These are phyloP conservation scores for Holothuria scabra DNA, from an alignment of 53 echinoderm and acorn worm genomes.

Conservation along the genomic window DNA sequence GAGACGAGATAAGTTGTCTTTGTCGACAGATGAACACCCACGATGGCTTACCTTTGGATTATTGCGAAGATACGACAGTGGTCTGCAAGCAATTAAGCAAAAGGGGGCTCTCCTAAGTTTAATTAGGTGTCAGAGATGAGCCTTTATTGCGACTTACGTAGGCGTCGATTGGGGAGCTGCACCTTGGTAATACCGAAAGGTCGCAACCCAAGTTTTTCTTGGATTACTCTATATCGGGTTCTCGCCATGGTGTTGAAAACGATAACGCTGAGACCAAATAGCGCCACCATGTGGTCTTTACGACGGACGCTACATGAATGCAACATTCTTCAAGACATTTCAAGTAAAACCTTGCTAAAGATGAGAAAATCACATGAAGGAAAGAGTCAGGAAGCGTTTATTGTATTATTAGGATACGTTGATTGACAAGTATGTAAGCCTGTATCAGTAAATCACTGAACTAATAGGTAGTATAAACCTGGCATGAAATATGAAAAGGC, in stretches of 20 bases:
- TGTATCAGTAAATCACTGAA: no score
- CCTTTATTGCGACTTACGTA: slow-evolving; percentile 13
- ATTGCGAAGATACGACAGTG: not conserved
- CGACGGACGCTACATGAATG: no score
- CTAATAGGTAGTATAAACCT: no score
- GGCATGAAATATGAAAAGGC: no score
- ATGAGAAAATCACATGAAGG: no score
- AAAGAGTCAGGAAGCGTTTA: no score
- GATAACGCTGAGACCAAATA: not conserved
- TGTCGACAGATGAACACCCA: slow-evolving; percentile 32
- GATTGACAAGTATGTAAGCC: no score
- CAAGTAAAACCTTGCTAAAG: no score
- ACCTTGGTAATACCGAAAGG: not conserved
- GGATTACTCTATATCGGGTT: slow-evolving; percentile 6
- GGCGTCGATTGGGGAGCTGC: not conserved
- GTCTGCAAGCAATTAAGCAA: slow-evolving; percentile 21
- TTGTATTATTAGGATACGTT: no score
- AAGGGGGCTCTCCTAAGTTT: not conserved
- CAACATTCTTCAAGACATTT: no score
- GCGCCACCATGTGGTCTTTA: no score
- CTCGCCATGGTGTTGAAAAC: slow-evolving; percentile 8
- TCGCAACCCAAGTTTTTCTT: slow-evolving; percentile 11
- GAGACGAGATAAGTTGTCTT: not conserved
- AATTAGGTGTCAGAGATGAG: slow-evolving; percentile 20
- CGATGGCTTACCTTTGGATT: slow-evolving; percentile 34